A percentile compares a stretch with the other conserved stretches of the same genome.
phyloP scores from a whole-genome alignment of 2,113 vertebrate species.

The Sorex araneus region DNA sequence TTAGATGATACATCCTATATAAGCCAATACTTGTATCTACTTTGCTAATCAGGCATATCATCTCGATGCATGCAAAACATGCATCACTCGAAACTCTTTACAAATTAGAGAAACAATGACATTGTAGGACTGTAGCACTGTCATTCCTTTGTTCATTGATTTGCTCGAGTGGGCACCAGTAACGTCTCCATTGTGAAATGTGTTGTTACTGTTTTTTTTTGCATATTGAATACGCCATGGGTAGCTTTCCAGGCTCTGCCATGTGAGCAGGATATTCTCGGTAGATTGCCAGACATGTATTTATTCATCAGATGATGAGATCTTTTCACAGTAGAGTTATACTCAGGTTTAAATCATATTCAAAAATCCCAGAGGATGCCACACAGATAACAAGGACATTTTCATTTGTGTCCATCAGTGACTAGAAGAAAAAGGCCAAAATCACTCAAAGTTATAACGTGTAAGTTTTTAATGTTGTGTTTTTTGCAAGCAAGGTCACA shows the following conservation, averaged over 20 bases:
- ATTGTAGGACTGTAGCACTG: too few relatives aligned
- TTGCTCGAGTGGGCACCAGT: too few relatives aligned
- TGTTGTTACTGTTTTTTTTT: too few relatives aligned
- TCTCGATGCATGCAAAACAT: background rate
- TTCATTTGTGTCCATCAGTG: background rate
- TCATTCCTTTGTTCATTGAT: too few relatives aligned
- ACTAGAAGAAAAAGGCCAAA: background rate
- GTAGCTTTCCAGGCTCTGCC: too few relatives aligned
- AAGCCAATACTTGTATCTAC: background rate
- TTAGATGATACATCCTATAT: background rate
- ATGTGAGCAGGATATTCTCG: too few relatives aligned
- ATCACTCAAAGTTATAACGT: background rate
- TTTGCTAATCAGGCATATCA: background rate
- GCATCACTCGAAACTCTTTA: constrained; percentile 6
- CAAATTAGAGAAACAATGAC: constrained; percentile 16
- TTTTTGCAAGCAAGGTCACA: background rate
- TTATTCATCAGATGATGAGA: background rate
- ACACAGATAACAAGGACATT: background rate
- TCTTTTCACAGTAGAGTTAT: background rate
- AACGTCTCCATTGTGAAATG: too few relatives aligned
- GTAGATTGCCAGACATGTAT: too few relatives aligned
- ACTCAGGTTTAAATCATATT: background rate
- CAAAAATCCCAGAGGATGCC: background rate
- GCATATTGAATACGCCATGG: too few relatives aligned
- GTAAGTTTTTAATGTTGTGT: background rate